Evolutionary conservation across 2,113 vertebrate species (phyloP).

Genomic region (Rattus norvegicus): DNA sequence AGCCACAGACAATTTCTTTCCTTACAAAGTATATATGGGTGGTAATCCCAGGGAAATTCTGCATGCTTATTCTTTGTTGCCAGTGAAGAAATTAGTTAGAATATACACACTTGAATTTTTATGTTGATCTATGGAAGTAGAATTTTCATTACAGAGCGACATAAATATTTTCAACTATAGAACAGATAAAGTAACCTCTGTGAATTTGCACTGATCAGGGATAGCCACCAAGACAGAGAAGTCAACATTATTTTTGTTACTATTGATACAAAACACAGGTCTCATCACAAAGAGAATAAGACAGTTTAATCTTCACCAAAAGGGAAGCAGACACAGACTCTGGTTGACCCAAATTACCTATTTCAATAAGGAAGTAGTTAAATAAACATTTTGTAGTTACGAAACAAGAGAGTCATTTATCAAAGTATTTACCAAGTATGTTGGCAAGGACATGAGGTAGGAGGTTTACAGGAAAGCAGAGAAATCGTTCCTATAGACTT

Average conservation of each 20-base stretch:
- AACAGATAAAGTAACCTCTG: background rate
- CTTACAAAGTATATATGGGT: conserved; percentile 9
- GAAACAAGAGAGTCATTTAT: background rate
- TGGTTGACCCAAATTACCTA: background rate
- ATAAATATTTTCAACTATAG: background rate
- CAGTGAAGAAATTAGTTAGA: conserved; percentile 62
- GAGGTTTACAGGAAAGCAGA: background rate
- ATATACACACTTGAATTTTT: background rate
- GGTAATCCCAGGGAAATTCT: background rate
- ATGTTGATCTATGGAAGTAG: background rate
- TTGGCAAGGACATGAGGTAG: background rate
- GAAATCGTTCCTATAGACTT: background rate
- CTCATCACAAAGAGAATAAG: background rate
- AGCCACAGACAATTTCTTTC: conserved; percentile 55
- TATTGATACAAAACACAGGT: background rate
- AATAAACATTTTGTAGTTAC: background rate
- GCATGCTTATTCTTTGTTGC: background rate
- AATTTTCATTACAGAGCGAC: background rate
- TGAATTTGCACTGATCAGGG: background rate
- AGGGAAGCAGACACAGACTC: background rate
- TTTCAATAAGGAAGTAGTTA: background rate
- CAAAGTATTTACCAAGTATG: background rate
- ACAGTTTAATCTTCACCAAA: background rate
- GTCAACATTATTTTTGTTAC: background rate
- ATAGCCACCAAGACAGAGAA: background rate